A percentile compares a stretch with the other conserved stretches of the same genome.
phyloP scores from a whole-genome alignment of 1,140 invertebrate genomes.

The Diorhabda elongata region DNA sequence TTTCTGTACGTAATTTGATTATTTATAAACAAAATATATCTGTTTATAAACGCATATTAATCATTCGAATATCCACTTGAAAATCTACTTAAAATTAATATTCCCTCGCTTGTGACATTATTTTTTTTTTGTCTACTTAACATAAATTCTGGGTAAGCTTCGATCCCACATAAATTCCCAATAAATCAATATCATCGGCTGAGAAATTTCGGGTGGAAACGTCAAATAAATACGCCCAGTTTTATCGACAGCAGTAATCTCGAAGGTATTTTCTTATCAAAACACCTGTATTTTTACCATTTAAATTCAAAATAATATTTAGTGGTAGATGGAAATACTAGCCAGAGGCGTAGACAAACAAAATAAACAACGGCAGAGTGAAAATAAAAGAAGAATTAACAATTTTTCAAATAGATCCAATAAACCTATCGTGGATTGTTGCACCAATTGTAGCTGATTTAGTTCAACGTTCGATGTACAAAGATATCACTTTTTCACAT shows the following conservation, averaged over 20 bases:
- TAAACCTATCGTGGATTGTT: neutral
- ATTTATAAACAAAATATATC: no score
- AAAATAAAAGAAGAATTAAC: neutral
- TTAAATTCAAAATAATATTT: neutral
- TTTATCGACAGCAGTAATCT: constrained; percentile 19
- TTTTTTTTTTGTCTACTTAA: constrained; percentile 4
- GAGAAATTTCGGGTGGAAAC: constrained; percentile 9
- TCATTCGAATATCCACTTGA: neutral
- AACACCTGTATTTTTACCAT: constrained; percentile 18
- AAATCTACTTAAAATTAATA: constrained; percentile 3
- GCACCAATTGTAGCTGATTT: neutral
- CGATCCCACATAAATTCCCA: constrained; percentile 18
- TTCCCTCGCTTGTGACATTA: neutral
- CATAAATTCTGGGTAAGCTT: constrained; percentile 9
- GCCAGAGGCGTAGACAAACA: neutral
- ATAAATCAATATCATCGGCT: constrained; percentile 16
- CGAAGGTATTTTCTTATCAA: constrained; percentile 13
- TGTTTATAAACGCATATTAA: neutral
- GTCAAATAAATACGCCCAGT: constrained; percentile 18
- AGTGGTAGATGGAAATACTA: neutral
- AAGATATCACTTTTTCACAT: no score
- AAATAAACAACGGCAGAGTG: neutral
- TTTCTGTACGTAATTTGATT: no score
- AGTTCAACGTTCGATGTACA: neutral
- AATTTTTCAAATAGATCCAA: neutral